These are phyloP conservation scores for Tipula confusa DNA, from an alignment of 2,888 invertebrate species.

Conservation along the genomic window DNA sequence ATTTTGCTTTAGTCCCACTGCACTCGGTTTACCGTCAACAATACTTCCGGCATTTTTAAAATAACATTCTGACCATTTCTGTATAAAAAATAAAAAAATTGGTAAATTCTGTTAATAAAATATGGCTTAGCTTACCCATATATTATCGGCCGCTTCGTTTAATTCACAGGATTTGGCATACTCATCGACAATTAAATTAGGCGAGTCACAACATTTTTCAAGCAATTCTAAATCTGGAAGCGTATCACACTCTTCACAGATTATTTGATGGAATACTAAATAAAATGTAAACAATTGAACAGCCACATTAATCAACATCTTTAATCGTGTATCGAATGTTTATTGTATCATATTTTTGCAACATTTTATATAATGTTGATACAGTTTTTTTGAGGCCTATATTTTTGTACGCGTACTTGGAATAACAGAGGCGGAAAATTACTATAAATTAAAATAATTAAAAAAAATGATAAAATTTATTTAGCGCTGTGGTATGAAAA, in stretches of 20 bases:
- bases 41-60: background rate
- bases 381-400: background rate
- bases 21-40: background rate
- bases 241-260: background rate
- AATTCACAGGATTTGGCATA: background rate
- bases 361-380: background rate
- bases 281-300: background rate
- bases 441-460: background rate
- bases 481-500: too few species aligned
- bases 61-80: conserved; percentile 26
- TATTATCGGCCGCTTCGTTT: background rate
- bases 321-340: background rate
- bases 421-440: background rate
- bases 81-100: background rate
- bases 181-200: background rate
- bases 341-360: background rate
- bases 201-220: background rate
- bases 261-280: background rate
- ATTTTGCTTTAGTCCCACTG: background rate
- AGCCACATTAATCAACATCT: background rate
- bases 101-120: too few species aligned
- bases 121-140: background rate
- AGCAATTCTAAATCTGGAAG: background rate
- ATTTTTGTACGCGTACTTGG: background rate
- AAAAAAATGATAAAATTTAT: background rate